These are phyloP conservation scores for Trididemnum nubilum DNA, from an alignment of 23 tunicate genomes.

Conservation along the genomic window DNA sequence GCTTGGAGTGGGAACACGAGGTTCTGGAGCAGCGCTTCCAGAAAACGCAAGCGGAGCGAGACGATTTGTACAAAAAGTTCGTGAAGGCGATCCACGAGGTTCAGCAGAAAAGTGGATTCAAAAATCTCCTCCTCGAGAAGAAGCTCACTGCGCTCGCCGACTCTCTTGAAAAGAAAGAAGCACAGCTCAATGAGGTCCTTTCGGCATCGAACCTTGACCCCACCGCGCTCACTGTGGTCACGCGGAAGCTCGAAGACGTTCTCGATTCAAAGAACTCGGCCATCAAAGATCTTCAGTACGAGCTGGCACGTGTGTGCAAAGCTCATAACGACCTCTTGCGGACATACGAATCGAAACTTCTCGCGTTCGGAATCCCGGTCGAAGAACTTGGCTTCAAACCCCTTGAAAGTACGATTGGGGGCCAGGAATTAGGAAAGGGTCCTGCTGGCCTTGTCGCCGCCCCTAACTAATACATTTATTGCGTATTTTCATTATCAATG, in stretches of 20 bases:
- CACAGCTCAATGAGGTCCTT: slow-evolving; percentile 95
- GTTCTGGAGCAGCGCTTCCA: slow-evolving; percentile 90
- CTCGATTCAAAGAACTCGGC: slow-evolving; percentile 98
- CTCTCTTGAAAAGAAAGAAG: slow-evolving; percentile 98
- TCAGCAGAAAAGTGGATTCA: slow-evolving; percentile 94
- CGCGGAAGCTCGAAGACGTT: slow-evolving; percentile 96
- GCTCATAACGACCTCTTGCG: slow-evolving; percentile 98
- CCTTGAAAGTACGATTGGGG: slow-evolving; percentile 92
- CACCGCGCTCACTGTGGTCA: slow-evolving; percentile 97
- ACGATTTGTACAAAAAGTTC: slow-evolving; percentile 84
- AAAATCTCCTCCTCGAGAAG: slow-evolving; percentile 92
- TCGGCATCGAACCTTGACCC: slow-evolving; percentile 98
- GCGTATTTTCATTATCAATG: too few relatives aligned
- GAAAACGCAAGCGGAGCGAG: slow-evolving; percentile 92
- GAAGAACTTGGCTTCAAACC: slow-evolving; percentile 99
- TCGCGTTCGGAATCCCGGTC: slow-evolving; percentile 92
- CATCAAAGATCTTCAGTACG: slow-evolving; percentile 98
- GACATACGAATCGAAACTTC: slow-evolving; percentile 93
- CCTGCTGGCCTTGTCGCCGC: slow-evolving; percentile 99
- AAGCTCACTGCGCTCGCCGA: slow-evolving; percentile 93
- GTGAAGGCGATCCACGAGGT: slow-evolving; percentile 98
- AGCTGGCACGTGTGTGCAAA: slow-evolving; percentile 97
- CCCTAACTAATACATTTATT: slow-evolving; percentile 92
- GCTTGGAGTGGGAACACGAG: slow-evolving; percentile 96
- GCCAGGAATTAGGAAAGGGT: slow-evolving; percentile 97